phyloP scores from a whole-genome alignment of 1,140 invertebrate species.

The Sipha flava region DNA sequence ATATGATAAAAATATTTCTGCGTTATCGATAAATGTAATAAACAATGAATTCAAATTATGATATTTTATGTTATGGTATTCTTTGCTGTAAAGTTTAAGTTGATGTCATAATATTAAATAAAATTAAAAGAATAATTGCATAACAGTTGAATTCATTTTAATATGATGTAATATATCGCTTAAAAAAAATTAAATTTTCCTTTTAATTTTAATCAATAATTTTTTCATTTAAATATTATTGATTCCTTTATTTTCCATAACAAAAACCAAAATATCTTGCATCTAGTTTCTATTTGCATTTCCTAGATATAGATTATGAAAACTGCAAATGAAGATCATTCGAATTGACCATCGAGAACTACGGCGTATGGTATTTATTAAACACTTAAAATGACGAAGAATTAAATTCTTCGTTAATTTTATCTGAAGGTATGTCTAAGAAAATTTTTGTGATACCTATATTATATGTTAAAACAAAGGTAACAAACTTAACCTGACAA shows the following conservation, averaged over 20 bases:
- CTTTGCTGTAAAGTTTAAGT: too few species aligned
- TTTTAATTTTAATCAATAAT: not conserved
- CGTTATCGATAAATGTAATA: too few species aligned
- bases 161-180: too few species aligned
- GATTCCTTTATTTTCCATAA: not conserved
- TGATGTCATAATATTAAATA: too few species aligned
- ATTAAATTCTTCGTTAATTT: not conserved
- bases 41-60: too few species aligned
- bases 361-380: not conserved
- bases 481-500: not conserved
- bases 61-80: too few species aligned
- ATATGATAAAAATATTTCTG: too few species aligned
- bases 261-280: not conserved
- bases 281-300: not conserved
- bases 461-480: not conserved
- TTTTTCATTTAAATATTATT: not conserved
- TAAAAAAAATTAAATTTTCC: too few species aligned
- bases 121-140: too few species aligned
- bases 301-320: not conserved
- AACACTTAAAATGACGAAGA: not conserved
- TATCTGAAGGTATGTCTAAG: not conserved
- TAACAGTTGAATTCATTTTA: too few species aligned
- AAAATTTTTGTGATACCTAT: not conserved
- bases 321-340: not conserved
- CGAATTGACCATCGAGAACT: not conserved